Conservation (phyloP, 1,140 invertebrate genomes). For the Solen grandis region DNA sequence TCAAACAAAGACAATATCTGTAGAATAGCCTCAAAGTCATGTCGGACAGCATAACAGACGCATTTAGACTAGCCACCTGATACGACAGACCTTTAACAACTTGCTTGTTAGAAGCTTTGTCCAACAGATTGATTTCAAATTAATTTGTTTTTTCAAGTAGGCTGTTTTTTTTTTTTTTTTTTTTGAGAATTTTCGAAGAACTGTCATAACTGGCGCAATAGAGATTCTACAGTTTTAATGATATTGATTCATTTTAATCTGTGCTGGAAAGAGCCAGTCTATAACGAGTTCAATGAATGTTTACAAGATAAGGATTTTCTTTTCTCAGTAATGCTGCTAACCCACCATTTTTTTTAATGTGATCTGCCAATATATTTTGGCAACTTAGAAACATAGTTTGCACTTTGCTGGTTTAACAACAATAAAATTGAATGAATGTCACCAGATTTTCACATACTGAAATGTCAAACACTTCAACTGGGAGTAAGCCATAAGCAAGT, state of each 20-base stretch:
- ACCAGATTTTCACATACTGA: conserved; percentile 32
- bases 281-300: conserved; percentile 29
- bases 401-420: neutral
- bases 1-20: conserved; percentile 14
- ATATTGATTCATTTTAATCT: neutral
- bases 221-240: conserved; percentile 12
- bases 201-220: conserved; percentile 5
- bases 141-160: conserved; percentile 4
- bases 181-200: conserved; percentile 31
- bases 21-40: conserved; percentile 15
- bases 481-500: conserved; percentile 11
- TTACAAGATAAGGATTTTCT: conserved; percentile 9
- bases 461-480: conserved; percentile 43
- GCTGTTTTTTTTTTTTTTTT: conserved; percentile 1
- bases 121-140: conserved; percentile 1
- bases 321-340: conserved; percentile 7
- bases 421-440: conserved; percentile 46
- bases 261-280: conserved; percentile 30
- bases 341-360: conserved; percentile 24
- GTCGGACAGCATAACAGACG: conserved; percentile 15
- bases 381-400: conserved; percentile 40
- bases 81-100: conserved; percentile 19
- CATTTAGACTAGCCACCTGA: conserved; percentile 22
- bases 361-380: conserved; percentile 9
- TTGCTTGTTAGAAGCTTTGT: neutral